Percentiles rank a stretch among this genome's conserved stretches.
phyloP scores from a whole-genome alignment of 2,113 vertebrate genomes.

The Gymnocephalus cernua region DNA sequence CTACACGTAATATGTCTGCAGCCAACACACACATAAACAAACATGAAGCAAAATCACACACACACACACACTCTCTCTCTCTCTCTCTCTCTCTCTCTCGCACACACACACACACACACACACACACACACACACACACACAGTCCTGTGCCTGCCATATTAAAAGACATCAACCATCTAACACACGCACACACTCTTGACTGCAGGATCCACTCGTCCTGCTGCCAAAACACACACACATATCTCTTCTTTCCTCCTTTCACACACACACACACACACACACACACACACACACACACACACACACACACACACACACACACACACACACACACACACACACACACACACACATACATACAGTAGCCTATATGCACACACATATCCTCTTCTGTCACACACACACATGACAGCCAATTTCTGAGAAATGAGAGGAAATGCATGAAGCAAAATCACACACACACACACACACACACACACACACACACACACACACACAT shows the following conservation, averaged over 20 bases:
- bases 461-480: conserved; percentile 28
- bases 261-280: conserved; percentile 14
- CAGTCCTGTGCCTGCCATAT: background rate
- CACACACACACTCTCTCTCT: conserved; percentile 28
- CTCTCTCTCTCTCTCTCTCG: too few relatives aligned
- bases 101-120: background rate
- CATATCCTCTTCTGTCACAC: background rate
- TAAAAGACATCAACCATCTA: background rate
- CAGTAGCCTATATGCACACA: background rate
- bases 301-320: background rate
- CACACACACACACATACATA: conserved; percentile 17
- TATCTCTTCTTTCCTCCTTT: background rate
- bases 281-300: conserved; percentile 20
- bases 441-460: conserved; percentile 19
- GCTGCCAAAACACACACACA: conserved; percentile 23
- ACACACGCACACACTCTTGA: background rate
- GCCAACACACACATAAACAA: background rate
- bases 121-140: background rate
- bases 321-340: conserved; percentile 27
- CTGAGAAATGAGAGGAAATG: conserved; percentile 1
- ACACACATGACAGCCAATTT: conserved; percentile 33
- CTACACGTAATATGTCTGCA: background rate
- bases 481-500: conserved; percentile 31
- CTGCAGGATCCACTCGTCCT: background rate
- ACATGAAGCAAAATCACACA: conserved; percentile 19